Evolutionary conservation across 2,113 vertebrate species (phyloP).

Genomic region (Psittacara wagleri): DNA sequence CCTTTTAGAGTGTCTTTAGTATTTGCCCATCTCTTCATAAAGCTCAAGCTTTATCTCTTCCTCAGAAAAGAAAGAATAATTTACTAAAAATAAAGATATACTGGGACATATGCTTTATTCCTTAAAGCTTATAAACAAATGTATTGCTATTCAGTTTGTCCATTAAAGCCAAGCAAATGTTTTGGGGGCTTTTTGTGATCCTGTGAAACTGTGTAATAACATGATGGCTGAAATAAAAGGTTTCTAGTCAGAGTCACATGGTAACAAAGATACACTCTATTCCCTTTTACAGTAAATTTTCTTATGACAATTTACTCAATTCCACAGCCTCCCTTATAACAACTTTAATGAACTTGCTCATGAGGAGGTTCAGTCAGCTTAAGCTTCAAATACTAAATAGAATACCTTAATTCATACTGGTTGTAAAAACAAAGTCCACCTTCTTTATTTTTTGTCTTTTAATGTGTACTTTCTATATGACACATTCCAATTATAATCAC

Average conservation of each 20-base stretch:
- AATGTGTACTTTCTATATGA: not conserved
- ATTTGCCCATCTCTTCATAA: not conserved
- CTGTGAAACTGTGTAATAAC: not conserved
- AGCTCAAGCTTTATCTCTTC: not conserved
- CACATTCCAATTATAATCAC: not conserved
- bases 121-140: not conserved
- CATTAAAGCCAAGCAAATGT: not conserved
- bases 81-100: not conserved
- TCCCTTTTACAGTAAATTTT: not conserved
- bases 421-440: not conserved
- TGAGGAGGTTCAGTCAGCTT: not conserved
- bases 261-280: not conserved
- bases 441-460: not conserved
- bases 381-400: not conserved
- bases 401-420: not conserved
- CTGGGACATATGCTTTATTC: not conserved
- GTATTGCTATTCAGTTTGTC: not conserved
- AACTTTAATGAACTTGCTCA: not conserved
- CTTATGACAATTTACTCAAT: not conserved
- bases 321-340: not conserved
- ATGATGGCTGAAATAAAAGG: not conserved
- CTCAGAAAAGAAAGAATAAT: not conserved
- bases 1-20: not conserved
- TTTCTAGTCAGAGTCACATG: not conserved
- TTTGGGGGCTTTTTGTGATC: not conserved